Evolutionary conservation across 2,797 vertebrate species (phyloP).

Genomic region (Holocentrus rufus): DNA sequence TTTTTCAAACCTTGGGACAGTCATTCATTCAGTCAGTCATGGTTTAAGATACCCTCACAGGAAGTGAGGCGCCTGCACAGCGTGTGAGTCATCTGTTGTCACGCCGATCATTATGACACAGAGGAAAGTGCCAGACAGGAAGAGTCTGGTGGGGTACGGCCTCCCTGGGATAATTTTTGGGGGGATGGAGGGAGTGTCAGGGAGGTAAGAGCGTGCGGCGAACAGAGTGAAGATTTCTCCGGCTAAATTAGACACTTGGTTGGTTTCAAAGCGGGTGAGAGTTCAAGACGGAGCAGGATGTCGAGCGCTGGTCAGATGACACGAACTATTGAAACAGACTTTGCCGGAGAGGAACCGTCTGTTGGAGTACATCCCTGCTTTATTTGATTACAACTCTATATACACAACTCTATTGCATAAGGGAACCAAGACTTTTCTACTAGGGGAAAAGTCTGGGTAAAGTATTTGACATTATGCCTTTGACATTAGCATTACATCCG

Average conservation of each 20-base stretch:
- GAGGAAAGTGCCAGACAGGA: conserved; percentile 65
- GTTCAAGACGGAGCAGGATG: conserved; percentile 44
- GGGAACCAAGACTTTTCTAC: conserved; percentile 1
- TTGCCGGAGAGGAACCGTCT: conserved; percentile 46
- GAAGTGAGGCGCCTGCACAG: conserved; percentile 78
- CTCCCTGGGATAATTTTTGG: conserved; percentile 46
- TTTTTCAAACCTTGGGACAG: conserved; percentile 25
- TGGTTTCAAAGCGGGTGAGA: conserved; percentile 32
- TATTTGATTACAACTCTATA: conserved; percentile 43
- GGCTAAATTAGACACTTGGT: conserved; percentile 51
- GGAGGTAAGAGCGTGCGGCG: conserved; percentile 28
- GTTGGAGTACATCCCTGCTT: conserved; percentile 37
- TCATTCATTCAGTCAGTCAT: conserved; percentile 50
- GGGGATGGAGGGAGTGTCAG: conserved; percentile 55
- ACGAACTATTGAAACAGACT: conserved; percentile 27
- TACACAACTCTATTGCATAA: conserved; percentile 8
- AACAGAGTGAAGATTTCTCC: conserved; percentile 30
- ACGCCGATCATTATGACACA: conserved; percentile 68
- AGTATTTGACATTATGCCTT: background rate
- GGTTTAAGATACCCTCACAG: conserved; percentile 66
- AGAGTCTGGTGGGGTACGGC: conserved; percentile 62
- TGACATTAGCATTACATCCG: background rate
- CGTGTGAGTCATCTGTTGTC: conserved; percentile 79
- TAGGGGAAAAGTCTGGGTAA: background rate
- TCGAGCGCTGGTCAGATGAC: conserved; percentile 39